Evolutionary conservation across 2,113 vertebrate genomes (phyloP).

Genomic region (Ptilonorhynchus violaceus): DNA sequence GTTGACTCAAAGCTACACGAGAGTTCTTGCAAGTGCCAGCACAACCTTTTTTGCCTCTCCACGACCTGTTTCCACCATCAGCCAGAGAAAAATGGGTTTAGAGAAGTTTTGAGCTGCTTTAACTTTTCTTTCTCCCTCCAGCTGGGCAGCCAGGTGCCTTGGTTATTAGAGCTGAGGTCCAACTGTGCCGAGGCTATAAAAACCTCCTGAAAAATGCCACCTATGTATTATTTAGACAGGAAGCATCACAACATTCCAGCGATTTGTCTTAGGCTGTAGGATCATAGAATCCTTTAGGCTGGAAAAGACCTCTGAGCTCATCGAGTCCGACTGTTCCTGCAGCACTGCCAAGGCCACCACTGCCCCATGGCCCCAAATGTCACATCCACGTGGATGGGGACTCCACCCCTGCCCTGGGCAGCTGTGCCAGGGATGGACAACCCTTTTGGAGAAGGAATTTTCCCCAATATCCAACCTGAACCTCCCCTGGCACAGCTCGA

Average conservation of each 20-base stretch:
- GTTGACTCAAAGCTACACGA: neutral
- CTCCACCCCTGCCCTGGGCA: neutral
- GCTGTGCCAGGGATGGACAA: neutral
- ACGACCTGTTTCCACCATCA: neutral
- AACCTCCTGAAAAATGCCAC: constrained; percentile 35
- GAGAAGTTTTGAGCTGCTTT: constrained; percentile 8
- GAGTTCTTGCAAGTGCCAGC: neutral
- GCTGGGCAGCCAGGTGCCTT: constrained; percentile 31
- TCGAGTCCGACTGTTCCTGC: neutral
- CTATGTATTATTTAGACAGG: constrained; percentile 12
- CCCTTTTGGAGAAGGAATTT: neutral
- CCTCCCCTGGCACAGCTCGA: neutral
- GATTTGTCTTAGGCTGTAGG: neutral
- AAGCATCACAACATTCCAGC: neutral
- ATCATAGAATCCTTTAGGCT: neutral
- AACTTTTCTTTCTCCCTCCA: constrained; percentile 36
- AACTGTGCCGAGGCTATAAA: constrained; percentile 10
- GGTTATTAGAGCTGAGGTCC: neutral
- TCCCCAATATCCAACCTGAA: fast-evolving
- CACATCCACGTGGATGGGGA: neutral
- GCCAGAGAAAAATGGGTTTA: neutral
- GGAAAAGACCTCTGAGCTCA: neutral
- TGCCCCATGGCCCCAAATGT: neutral
- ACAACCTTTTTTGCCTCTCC: neutral
- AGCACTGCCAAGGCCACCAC: neutral